Evolutionary conservation across 2,888 invertebrate genomes (phyloP), one percentile per base, ranked within the genome.

Genomic region (Pristionchus exspectatus): DNA sequence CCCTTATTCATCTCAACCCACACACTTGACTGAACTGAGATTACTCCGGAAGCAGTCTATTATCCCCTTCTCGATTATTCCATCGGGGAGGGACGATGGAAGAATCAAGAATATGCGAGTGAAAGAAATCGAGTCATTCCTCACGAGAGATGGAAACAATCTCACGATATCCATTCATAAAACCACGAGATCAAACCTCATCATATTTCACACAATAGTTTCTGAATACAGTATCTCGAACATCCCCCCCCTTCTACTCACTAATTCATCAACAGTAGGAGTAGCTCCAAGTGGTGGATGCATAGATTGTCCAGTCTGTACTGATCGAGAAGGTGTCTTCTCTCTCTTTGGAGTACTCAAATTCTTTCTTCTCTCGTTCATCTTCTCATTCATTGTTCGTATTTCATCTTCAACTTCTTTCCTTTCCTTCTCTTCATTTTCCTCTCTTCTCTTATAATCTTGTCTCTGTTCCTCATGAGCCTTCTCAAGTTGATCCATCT

Each of bases 281-380:
- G 77, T 12, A 44, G 77, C 38, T 77, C 77, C 77, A 44, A 77
- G 77, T 77, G 77, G 77, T 44, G 44, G 77, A 77, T 77, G 77
- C 33, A 12, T 33, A 3, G 33, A 72, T 10, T 4, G 44, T 50
- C 44, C 44, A 9, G 9, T 50, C 44, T 50, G 77, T 5, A 30
- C 24, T 9, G 38, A 24, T 30, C 24, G 77, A 24, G 77, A 3
- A 5, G 77, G 38, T 16, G 44, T 77, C 44, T 63, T n/a, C 63
- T 63, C 63, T 10, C 63, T 63, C 63, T 72, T 72, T 1, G 69
- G 69, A 72, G 69, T 66, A 24, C 12, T 72, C 77, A 77, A 12
- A 24, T 30, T 38, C 24, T 1, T 44, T 44, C 44, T 77, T 27
- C 21, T 77, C 38, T 44, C 44, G 24, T 24, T 10, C 44, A 38